Evolutionary conservation across 2,888 invertebrate genomes (phyloP), one percentile per base, ranked within the genome.

Genomic region (Oscheius sp.): DNA sequence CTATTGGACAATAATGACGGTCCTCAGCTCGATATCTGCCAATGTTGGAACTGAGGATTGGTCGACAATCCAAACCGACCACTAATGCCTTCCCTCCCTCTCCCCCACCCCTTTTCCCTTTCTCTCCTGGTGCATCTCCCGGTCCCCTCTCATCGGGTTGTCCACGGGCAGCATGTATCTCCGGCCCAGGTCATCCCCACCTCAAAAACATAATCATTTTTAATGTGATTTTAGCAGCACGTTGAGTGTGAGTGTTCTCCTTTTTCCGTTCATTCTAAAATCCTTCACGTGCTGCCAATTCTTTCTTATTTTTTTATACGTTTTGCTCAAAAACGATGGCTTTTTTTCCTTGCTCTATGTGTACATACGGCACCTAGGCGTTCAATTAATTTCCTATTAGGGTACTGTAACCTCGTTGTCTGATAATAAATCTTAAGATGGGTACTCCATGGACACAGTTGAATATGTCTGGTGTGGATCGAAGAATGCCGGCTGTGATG

Each of bases 401-500:
- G 66, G 66, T 66, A 66, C 29, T 41, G 55, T 69, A 29, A 35
- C 29, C 55, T 69, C 55, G n/a, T 41, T n/a, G 29, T 23, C 41
- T 55, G 43, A 41, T 46, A 71, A 72, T 16, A 69, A 74, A 75
- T 69, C 69, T 89, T 84, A 90, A 96, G 95, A 96, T 92, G 97
- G 96, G 21, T 97, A 97, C 91, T 96, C 96, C 3, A 96, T 96
- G 76, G 79, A 76, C 61, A 80, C 81, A 45, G 74, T 83, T 71
- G 78, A 77, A 56, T 83, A 82, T 71, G 71, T 76, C 27, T 82
- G 81, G 83, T 83, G 82, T 73, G 74, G 77, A 2, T 53, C 63
- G 66, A 75, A 72, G 72, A 74, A 77, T 58, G 66, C 59, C 43
- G 76, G 76, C 59, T 79, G 79, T 68, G 69, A 74, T 25, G 75